These are phyloP conservation scores for Phalacrocorax pelagicus DNA, from an alignment of 2,113 vertebrate species.

Conservation along the genomic window DNA sequence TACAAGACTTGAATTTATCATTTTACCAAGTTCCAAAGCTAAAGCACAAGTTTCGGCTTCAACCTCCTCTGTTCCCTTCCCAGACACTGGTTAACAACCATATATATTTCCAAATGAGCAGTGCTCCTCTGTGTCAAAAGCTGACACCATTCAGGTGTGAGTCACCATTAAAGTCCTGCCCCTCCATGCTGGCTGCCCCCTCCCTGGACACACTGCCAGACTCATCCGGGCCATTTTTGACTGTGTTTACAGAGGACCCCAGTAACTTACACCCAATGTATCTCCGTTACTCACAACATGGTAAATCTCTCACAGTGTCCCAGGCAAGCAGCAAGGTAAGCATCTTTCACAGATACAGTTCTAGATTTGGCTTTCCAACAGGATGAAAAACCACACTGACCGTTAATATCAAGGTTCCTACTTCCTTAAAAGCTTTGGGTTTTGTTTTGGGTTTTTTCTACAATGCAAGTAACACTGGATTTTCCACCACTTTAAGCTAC, in stretches of 20 bases:
- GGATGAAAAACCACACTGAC: background rate
- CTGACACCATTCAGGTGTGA: background rate
- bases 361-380: background rate
- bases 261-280: background rate
- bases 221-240: background rate
- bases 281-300: background rate
- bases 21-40: background rate
- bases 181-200: background rate
- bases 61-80: background rate
- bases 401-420: background rate
- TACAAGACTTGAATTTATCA: background rate
- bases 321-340: background rate
- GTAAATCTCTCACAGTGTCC: background rate
- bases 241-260: rapidly evolving
- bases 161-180: background rate
- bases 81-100: background rate
- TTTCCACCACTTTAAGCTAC: background rate
- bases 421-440: background rate
- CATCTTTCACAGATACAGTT: background rate
- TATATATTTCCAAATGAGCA: background rate
- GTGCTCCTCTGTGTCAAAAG: background rate
- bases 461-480: background rate
- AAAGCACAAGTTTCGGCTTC: background rate
- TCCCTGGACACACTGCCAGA: background rate
- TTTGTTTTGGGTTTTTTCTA: background rate